phyloP scores from a whole-genome alignment of 1,140 invertebrate species.

The Leucophenga varia region DNA sequence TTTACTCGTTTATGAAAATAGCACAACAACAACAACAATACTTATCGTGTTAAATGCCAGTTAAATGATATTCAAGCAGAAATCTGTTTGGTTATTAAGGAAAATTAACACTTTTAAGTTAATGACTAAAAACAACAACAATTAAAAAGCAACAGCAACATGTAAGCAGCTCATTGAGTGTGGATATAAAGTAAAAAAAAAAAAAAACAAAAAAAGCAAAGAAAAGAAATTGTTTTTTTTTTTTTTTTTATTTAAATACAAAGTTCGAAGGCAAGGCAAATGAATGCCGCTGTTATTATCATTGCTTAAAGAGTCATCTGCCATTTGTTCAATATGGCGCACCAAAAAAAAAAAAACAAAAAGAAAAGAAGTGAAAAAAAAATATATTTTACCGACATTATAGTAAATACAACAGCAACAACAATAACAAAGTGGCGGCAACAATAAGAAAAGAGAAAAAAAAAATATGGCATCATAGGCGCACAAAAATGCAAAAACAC shows the following conservation, averaged over 20 bases:
- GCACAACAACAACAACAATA: no score
- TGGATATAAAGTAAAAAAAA: no score
- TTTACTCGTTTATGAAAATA: no score
- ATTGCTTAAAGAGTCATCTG: no score
- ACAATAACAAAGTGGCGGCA: constrained; percentile 3
- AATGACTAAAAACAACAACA: constrained; percentile 24
- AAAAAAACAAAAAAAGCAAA: no score
- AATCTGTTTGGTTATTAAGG: constrained; percentile 29
- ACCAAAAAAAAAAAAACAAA: background rate
- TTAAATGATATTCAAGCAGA: background rate
- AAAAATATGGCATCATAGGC: no score
- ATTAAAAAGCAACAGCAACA: background rate
- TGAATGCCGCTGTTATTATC: no score
- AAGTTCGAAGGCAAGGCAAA: no score
- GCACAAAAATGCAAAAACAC: constrained; percentile 11
- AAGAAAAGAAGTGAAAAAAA: background rate
- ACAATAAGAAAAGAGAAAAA: background rate
- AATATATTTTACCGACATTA: no score
- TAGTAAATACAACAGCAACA: constrained; percentile 20
- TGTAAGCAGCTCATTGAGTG: no score
- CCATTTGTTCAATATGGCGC: constrained; percentile 13
- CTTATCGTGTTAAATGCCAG: background rate
- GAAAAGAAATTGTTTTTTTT: no score
- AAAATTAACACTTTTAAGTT: constrained; percentile 39
- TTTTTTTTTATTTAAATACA: no score